Percentiles rank a stretch among this genome's conserved stretches.
These are phyloP conservation scores for Endotricha flammealis DNA, from an alignment of 2,888 invertebrate genomes.

Conservation along the genomic window DNA sequence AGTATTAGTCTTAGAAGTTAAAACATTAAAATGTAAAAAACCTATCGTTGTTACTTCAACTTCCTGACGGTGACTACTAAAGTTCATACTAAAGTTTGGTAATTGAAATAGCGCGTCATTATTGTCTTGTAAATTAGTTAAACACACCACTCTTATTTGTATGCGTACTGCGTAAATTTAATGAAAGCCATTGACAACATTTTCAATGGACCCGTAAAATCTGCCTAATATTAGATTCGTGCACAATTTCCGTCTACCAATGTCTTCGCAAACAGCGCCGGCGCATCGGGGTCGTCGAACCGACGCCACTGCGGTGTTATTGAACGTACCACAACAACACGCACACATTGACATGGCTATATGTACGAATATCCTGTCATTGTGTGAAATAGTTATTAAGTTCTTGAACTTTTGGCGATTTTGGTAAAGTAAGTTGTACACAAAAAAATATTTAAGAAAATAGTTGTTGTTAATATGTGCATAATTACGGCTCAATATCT, in stretches of 20 bases:
- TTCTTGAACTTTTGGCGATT: conserved; percentile 22
- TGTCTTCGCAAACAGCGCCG: conserved; percentile 57
- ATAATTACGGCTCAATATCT: background rate
- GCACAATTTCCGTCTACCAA: conserved; percentile 43
- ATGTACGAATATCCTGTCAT: conserved; percentile 16
- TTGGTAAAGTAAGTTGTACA: conserved; percentile 17
- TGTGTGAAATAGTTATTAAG: conserved; percentile 20
- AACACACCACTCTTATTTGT: too few relatives aligned
- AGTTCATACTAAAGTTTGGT: too few relatives aligned
- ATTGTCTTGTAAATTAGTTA: too few relatives aligned
- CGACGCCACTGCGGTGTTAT: conserved; percentile 60
- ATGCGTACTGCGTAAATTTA: too few relatives aligned
- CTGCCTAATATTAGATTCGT: conserved; percentile 26
- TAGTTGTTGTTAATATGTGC: too few relatives aligned
- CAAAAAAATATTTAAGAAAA: conserved; percentile 4
- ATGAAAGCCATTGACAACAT: background rate
- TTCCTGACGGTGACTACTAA: too few relatives aligned
- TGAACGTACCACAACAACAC: conserved; percentile 64
- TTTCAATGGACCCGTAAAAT: background rate
- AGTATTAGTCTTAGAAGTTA: too few relatives aligned
- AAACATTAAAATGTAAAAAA: too few relatives aligned
- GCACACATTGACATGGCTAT: conserved; percentile 30
- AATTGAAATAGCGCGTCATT: too few relatives aligned
- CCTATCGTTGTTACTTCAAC: too few relatives aligned
- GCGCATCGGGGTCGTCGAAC: conserved; percentile 65